These are phyloP conservation scores for Acanthococcus lagerstroemiae DNA, from an alignment of 2,888 invertebrate genomes.

Conservation along the genomic window DNA sequence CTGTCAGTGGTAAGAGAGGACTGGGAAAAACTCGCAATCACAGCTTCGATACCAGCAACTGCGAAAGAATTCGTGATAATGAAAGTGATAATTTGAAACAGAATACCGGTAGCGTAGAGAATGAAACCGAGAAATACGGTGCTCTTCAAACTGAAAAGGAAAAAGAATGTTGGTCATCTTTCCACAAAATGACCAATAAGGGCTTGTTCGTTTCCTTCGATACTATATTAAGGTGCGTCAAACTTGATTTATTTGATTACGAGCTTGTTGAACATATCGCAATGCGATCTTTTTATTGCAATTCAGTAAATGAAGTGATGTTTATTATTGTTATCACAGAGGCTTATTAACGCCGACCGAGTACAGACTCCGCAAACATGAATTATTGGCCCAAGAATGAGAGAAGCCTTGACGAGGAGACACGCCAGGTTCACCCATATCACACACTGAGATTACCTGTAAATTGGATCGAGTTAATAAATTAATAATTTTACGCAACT, in stretches of 20 bases:
- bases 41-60: not conserved
- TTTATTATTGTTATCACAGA: no score
- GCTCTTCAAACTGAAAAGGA: conserved; percentile 50
- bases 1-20: no score
- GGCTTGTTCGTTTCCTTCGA: conserved; percentile 58
- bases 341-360: conserved; percentile 64
- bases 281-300: not conserved
- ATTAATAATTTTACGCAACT: no score
- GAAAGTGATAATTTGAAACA: not conserved
- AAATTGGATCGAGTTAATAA: no score
- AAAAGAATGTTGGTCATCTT: conserved; percentile 58
- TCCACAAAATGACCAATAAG: conserved; percentile 56
- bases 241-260: no score
- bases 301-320: no score
- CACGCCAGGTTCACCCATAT: no score
- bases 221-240: conserved; percentile 49
- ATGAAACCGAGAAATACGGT: no score
- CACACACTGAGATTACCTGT: no score
- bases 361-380: conserved; percentile 51
- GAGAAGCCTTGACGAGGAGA: no score
- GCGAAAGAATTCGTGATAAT: not conserved
- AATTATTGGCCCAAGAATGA: conserved; percentile 9
- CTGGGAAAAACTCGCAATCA: not conserved
- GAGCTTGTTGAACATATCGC: not conserved
- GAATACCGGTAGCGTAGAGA: not conserved